Base-by-base conservation (phyloP, 2,888 invertebrate genomes). In the Malacosoma neustria region DNA sequence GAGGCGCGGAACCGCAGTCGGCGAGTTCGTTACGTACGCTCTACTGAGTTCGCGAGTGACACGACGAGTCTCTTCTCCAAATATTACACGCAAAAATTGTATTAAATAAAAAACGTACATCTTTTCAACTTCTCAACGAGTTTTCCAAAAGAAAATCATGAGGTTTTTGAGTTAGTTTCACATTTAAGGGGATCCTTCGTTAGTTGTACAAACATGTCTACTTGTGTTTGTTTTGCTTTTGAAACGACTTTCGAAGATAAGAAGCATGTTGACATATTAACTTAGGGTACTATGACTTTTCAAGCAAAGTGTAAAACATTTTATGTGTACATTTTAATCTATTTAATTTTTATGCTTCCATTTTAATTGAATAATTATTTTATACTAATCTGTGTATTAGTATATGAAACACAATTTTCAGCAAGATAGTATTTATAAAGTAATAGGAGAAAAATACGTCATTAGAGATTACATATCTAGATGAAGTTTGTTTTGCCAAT, bases 11-110 rank as follows among this genome's bases (percentile, higher is more conserved):
- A 55, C 48, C 58, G 55, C 58, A 55, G 59, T 56, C 64, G 60
- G 62, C 57, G 65, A 62, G 75, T 73, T 84, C 82, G 80, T 84
- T 84, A 84, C 61, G 65, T 51, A 45, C 80, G 84, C 79, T 61
- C 65, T 72, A 68, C 65, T 74, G 81, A 51, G 48, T 66, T 45
- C 72, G 60, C 72, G 74, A 82, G 84, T 73, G 81, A 75, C 73
- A 67, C 72, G 61, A 57, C 65, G 63, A 65, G 60, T 54, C 75
- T 66, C 75, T 73, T 62, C 58, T 70, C 67, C 68, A 64, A 74
- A 73, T 65, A 71, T 69, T 72, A 65, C 63, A 65, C 61, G 58
- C 59, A 59, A 69, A 69, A 69, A 73, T 68, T 67, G 53, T 70
- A 72, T 71, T 72, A 69, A 72, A 72, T 71, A 69, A 58, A 61